Conservation (phyloP, 1,140 invertebrate genomes). For the Calephelis virginiensis region DNA sequence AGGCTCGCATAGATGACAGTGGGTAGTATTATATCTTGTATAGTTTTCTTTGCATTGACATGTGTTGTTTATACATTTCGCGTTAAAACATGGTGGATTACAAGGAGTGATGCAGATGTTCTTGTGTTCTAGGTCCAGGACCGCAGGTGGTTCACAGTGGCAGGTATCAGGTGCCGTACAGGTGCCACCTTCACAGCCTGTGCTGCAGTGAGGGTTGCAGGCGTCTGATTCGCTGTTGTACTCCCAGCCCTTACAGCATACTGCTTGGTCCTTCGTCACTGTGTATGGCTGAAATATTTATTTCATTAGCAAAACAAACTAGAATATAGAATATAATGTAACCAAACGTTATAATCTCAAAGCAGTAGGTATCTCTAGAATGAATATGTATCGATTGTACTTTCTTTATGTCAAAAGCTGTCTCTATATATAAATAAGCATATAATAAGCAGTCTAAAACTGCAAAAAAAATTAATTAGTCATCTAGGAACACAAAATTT, state of each 20-base stretch:
- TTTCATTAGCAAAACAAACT: no score
- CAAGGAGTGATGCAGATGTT: constrained; percentile 72
- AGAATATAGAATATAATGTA: no score
- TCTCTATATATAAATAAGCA: background rate
- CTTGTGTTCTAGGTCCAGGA: constrained; percentile 36
- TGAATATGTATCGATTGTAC: no score
- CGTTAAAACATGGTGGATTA: constrained; percentile 70
- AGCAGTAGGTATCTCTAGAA: no score
- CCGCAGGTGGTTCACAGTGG: constrained; percentile 56
- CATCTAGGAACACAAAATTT: no score
- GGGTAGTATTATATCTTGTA: constrained; percentile 41
- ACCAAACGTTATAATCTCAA: no score
- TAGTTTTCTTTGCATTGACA: constrained; percentile 72
- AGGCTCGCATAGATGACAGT: constrained; percentile 49
- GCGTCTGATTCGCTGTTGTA: constrained; percentile 47
- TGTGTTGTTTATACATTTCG: constrained; percentile 67
- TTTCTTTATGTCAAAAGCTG: background rate
- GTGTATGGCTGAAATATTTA: constrained; percentile 39
- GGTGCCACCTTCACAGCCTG: constrained; percentile 77
- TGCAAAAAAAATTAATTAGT: no score
- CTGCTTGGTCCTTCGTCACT: constrained; percentile 36
- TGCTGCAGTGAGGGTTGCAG: constrained; percentile 76
- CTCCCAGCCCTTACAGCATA: constrained; percentile 55
- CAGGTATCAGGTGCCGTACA: constrained; percentile 80
- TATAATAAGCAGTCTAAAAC: no score